Percentiles rank a stretch among this genome's conserved stretches.
Evolutionary conservation across 2,888 invertebrate species (phyloP).

Genomic region (Crocallis elinguaria): DNA sequence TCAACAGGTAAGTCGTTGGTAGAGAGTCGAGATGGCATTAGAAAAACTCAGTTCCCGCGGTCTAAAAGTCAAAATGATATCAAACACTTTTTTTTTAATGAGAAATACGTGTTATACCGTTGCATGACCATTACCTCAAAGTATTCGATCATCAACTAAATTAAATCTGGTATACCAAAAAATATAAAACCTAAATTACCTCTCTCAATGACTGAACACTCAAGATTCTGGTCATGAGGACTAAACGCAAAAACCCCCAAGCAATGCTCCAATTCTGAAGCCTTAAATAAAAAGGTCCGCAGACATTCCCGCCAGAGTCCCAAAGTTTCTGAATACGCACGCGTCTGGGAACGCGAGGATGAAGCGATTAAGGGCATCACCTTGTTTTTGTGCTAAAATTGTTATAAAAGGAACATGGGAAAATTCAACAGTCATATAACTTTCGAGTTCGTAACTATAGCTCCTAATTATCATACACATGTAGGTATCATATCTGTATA

Average conservation of each 20-base stretch:
- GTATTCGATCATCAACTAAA: no score
- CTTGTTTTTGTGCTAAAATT: slow-evolving; percentile 10
- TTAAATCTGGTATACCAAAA: no score
- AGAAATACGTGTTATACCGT: no score
- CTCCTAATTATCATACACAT: no score
- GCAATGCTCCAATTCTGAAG: not conserved
- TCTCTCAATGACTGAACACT: not conserved
- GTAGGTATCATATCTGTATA: no score
- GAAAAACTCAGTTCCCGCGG: no score
- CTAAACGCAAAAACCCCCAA: not conserved
- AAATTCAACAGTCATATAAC: not conserved
- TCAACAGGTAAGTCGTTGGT: no score
- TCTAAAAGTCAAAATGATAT: no score
- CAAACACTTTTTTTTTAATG: no score
- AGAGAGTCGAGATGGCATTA: no score
- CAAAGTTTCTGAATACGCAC: not conserved
- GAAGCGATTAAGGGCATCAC: slow-evolving; percentile 28
- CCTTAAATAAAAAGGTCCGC: not conserved
- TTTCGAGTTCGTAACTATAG: no score
- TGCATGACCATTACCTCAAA: no score
- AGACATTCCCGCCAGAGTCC: not conserved
- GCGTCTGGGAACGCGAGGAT: slow-evolving; percentile 33
- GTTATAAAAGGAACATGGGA: not conserved
- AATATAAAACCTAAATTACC: not conserved
- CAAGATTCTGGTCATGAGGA: not conserved